Percentiles rank a stretch among this genome's conserved stretches.
Evolutionary conservation across 2,113 vertebrate genomes (phyloP).

Genomic region (Rhagologus leucostigma): DNA sequence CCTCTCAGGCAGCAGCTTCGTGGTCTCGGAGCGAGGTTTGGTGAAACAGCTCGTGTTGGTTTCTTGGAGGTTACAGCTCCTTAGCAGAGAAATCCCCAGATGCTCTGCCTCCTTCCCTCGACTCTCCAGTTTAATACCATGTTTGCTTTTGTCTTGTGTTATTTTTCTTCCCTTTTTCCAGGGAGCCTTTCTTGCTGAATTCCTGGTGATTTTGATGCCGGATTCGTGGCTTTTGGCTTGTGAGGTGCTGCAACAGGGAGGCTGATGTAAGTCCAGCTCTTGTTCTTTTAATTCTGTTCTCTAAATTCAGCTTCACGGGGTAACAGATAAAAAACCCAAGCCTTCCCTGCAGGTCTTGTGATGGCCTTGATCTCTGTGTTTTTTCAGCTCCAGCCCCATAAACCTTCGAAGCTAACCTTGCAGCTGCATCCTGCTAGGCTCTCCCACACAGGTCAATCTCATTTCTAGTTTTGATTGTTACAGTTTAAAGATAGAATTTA

Average conservation of each 20-base stretch:
- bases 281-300: neutral
- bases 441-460: constrained; percentile 34
- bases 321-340: neutral
- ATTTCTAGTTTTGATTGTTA: constrained; percentile 52
- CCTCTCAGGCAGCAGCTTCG: neutral
- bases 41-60: neutral
- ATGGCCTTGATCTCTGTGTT: neutral
- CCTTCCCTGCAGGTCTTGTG: neutral
- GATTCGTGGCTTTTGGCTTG: neutral
- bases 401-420: neutral
- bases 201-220: neutral
- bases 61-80: neutral
- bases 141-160: neutral
- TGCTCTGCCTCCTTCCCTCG: neutral
- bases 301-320: neutral
- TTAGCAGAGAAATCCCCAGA: neutral
- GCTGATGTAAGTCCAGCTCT: neutral
- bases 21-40: rapidly evolving
- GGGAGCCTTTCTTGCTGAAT: neutral
- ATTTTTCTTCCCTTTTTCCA: neutral
- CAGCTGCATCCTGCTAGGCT: constrained; percentile 19
- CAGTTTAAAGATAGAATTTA: constrained; percentile 49
- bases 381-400: neutral
- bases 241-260: neutral
- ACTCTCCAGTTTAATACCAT: neutral